Evolutionary conservation across 2,797 vertebrate species (phyloP).

Genomic region (Benthosema pterotum): DNA sequence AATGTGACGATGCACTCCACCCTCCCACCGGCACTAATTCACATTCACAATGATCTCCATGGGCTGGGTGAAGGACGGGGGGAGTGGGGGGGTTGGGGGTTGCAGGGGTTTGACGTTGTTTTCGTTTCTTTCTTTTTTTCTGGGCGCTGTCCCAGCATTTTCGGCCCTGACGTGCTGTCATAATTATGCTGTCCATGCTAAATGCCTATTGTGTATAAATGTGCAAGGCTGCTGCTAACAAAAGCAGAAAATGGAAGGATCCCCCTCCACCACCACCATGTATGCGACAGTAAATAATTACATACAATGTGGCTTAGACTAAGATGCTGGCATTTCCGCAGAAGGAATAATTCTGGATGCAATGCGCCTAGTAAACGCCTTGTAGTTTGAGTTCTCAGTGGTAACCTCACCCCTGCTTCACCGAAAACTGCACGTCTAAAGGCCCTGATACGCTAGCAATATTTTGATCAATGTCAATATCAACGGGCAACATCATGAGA

Average conservation of each 20-base stretch:
- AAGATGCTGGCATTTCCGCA: conserved; percentile 55
- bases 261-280: too few relatives aligned
- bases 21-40: conserved; percentile 62
- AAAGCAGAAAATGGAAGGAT: conserved; percentile 63
- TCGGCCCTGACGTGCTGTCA: conserved; percentile 65
- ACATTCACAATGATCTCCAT: conserved; percentile 71
- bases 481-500: too few relatives aligned
- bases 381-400: too few relatives aligned
- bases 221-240: conserved; percentile 61
- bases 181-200: conserved; percentile 73
- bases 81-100: too few relatives aligned
- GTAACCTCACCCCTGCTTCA: too few relatives aligned
- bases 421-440: too few relatives aligned
- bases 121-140: conserved; percentile 41
- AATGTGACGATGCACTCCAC: background rate
- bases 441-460: too few relatives aligned
- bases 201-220: conserved; percentile 72
- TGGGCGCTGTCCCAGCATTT: conserved; percentile 67
- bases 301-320: conserved; percentile 61
- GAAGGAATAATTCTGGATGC: conserved; percentile 52
- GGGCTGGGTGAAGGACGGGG: conserved; percentile 67
- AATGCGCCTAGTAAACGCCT: too few relatives aligned
- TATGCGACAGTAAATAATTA: conserved; percentile 61
- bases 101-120: conserved; percentile 41
- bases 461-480: too few relatives aligned